A percentile compares a stretch with the other conserved stretches of the same genome.
Conservation (phyloP, 2,888 invertebrate genomes). For the Oscheius sp. region DNA sequence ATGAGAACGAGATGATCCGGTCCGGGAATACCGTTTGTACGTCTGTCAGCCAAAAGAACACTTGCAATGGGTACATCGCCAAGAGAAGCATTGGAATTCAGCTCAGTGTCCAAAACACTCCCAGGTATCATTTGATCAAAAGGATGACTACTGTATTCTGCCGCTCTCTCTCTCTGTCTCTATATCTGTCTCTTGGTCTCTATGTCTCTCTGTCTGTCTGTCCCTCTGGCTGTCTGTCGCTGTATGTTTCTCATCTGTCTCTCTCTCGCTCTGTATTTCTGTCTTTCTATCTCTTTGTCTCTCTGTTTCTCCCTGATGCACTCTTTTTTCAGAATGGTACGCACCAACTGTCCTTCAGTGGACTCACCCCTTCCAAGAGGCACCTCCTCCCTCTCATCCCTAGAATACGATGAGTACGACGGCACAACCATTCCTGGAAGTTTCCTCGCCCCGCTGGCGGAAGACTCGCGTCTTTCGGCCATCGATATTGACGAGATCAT, state of each 20-base stretch:
- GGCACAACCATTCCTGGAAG: conserved; percentile 62
- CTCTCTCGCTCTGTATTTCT: too few relatives aligned
- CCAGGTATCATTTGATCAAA: conserved; percentile 42
- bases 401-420: conserved; percentile 69
- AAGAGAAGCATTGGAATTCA: conserved; percentile 69
- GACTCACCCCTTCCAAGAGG: conserved; percentile 54
- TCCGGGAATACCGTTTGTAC: conserved; percentile 69
- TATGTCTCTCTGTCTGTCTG: too few relatives aligned
- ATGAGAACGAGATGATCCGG: conserved; percentile 66
- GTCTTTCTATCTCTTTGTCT: too few relatives aligned
- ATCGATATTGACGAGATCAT: conserved; percentile 69
- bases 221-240: too few relatives aligned
- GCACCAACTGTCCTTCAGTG: conserved; percentile 42
- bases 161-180: too few relatives aligned
- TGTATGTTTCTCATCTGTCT: too few relatives aligned
- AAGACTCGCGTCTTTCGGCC: conserved; percentile 59
- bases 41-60: conserved; percentile 48
- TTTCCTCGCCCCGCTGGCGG: conserved; percentile 51
- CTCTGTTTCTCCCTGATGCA: too few relatives aligned
- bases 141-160: too few relatives aligned
- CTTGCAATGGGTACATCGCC: conserved; percentile 43
- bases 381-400: conserved; percentile 48
- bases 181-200: too few relatives aligned
- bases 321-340: conserved; percentile 42
- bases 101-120: conserved; percentile 65